Evolutionary conservation across 53 echinoderm and acorn worm species (phyloP), one percentile per base, ranked within the genome.

Genomic region (Henricia sp.): DNA sequence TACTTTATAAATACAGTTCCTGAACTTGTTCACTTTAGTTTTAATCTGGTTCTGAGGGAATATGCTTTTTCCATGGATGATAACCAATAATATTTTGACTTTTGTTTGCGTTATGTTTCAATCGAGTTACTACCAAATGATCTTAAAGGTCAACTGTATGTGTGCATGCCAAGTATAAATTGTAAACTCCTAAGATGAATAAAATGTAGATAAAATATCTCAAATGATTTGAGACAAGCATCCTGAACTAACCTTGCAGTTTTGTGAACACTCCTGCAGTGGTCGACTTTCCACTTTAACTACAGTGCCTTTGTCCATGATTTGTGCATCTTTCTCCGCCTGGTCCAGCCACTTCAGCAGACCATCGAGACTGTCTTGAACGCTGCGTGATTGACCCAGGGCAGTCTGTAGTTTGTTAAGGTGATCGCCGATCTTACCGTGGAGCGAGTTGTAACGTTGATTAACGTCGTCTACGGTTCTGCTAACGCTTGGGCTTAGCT

Each of bases 381-480:
- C 74, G 58, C 92, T 94, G 8, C 90, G 90, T 11, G 90, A 84
- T 56, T 94, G 88, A 1, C 90, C 70, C 68, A 94, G 58, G 29
- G 92, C 72, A 26, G 51, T 72, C 51, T 78, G 77, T 38, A 97
- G 89, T 52, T 77, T 64, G 72, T 92, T 94, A 35, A 92, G 62
- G 12, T 94, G 94, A 10, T 83, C 86, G 29, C 66, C 71, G 86
- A 82, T 88, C 53, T 84, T 66, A 21, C 62, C 50, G 32, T 88
- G 77, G 34, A 97, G 92, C 16, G 75, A 77, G 56, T 94, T 88
- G 88, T 94, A 97, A 64, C 92, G 94, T 62, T 94, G 90, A 0
- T 83, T 80, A 50, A 97, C 76, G 59, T 82, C 88, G 28, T 64
- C 97, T 94, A 92, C 80, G 2, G 97, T 97, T 72, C 78, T 88